Percentiles rank a stretch among this genome's conserved stretches.
Evolutionary conservation across 1,140 invertebrate genomes (phyloP).

Genomic region (Scaptomyza pallida): DNA sequence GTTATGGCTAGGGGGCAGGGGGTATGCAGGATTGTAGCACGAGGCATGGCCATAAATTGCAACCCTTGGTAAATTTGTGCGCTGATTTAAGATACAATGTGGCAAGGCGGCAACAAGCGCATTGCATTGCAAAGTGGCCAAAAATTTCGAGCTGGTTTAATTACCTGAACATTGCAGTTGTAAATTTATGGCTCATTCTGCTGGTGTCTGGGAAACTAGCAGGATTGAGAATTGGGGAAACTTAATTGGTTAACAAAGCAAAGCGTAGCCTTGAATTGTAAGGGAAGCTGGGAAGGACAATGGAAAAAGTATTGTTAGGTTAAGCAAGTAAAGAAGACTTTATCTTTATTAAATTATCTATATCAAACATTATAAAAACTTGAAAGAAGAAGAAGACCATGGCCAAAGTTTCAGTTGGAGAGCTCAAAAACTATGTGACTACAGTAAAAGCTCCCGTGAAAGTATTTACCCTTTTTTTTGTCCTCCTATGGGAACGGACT

Average conservation of each 20-base stretch:
- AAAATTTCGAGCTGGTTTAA: constrained; percentile 57
- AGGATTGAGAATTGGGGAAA: constrained; percentile 13
- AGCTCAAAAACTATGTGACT: too few relatives aligned
- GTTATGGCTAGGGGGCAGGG: constrained; percentile 35
- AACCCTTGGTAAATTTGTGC: constrained; percentile 34
- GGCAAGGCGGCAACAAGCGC: constrained; percentile 77
- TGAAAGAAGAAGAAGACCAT: too few relatives aligned
- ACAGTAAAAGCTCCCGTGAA: too few relatives aligned
- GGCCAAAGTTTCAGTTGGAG: too few relatives aligned
- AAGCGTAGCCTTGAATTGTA: constrained; percentile 30
- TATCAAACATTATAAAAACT: too few relatives aligned
- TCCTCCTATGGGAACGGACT: too few relatives aligned
- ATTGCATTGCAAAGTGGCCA: constrained; percentile 14
- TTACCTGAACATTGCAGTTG: constrained; percentile 40
- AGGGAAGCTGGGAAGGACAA: not conserved
- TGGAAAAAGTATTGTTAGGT: too few relatives aligned
- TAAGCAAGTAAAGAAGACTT: too few relatives aligned
- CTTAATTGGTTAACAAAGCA: constrained; percentile 3
- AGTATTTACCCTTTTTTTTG: too few relatives aligned
- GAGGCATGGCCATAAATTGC: constrained; percentile 59
- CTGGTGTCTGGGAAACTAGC: constrained; percentile 38
- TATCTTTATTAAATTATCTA: too few relatives aligned
- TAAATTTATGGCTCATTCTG: constrained; percentile 7
- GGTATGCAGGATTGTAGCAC: not conserved
- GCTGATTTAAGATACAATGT: constrained; percentile 76